Base-by-base conservation (phyloP, 2,797 vertebrate species). In the Todus mexicanus region DNA sequence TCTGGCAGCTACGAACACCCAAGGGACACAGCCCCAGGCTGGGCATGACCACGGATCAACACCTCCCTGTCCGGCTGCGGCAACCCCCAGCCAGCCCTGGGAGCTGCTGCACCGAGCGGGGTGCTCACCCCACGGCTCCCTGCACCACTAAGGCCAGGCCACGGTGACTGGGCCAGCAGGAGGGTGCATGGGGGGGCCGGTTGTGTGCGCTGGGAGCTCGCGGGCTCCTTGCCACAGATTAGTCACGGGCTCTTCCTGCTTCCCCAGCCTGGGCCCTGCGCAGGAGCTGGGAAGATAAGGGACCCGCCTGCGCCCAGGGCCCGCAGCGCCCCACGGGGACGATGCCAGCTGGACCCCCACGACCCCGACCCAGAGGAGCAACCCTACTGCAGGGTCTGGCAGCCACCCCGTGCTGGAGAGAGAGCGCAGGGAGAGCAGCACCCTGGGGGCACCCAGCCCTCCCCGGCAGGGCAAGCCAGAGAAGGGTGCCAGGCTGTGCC, bases 191-290 rank as follows among this genome's bases (percentile, higher is more conserved):
- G 27, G 38, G 40, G 27, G 50, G 6, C 3, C 45, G 8, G 22
- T 51, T 91, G 45, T 57, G 42, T 48, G 79, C 11, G 12, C 79
- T 35, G 17, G 33, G 50, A 94, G 66, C 54, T 87, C 23, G 8
- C 29, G 11, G 88, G 90, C 80, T 95, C 70, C 14, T 59, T 75
- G 93, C 92, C 91, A 92, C 72, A 18, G 6, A 88, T 87, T 92
- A 94, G 91, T 96, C 92, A 91, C 1, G 35, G 89, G 87, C 84
- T 92, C 89, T 94, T 95, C 96, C 96, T 95, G 93, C 93, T 95
- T 96, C 92, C 93, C 71, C 16, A 57, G 85, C 63, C 92, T 79
- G 84, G 92, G 96, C 96, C 76, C 63, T 90, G 86, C 3, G 3
- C 7, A 2, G 86, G 93, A 96, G 88, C 75, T 37, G 23, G 66